Base-by-base conservation (phyloP, 2,113 vertebrate species). In the Illadopsis cleaveri region DNA sequence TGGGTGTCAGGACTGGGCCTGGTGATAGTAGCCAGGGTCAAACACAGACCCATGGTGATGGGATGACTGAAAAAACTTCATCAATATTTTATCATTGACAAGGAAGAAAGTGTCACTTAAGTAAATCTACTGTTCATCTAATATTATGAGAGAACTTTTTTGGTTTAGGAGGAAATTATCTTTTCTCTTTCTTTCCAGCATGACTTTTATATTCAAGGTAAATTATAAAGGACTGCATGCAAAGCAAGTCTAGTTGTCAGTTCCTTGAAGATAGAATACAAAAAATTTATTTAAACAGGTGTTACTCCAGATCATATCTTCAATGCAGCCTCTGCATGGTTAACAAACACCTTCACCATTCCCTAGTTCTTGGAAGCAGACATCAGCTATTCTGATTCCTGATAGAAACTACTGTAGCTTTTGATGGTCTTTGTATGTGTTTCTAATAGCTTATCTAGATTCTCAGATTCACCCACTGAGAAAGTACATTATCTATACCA, bases 241-340 rank as follows among this genome's bases (percentile, higher is more conserved):
- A 50, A 45, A 70, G 1, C 45, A 72, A 48, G 3, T 24, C 10
- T 40, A 54, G 53, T 78, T 70, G 38, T 45, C 21, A 37, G 10
- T 53, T 83, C 7, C 15, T 23, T 48, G 10, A 27, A 45, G 22
- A 79, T 3, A 76, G 9, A 75, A 38, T 54, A 47, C 28, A 45
- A 40, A 66, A 51, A 35, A 58, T 5, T 2, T 35, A 42, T 69
- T 51, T 69, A 14, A 68, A 81, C 4, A 56, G 11, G 5, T 54
- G 16, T 69, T 51, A 47, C 9, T 84, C 6, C 6, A 50, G 19
- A 47, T 64, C 20, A 60, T 14, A 51, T 5, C 15, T 76, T 91
- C 0, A 0, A 5, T 28, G 9, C 13, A 3, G 1, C 28, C 61
- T 66, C 3, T 75, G 4, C 0, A 0, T 45, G 7, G 13, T 19